Conservation (phyloP, 2,113 vertebrate genomes). For the Entelurus aequoreus region DNA sequence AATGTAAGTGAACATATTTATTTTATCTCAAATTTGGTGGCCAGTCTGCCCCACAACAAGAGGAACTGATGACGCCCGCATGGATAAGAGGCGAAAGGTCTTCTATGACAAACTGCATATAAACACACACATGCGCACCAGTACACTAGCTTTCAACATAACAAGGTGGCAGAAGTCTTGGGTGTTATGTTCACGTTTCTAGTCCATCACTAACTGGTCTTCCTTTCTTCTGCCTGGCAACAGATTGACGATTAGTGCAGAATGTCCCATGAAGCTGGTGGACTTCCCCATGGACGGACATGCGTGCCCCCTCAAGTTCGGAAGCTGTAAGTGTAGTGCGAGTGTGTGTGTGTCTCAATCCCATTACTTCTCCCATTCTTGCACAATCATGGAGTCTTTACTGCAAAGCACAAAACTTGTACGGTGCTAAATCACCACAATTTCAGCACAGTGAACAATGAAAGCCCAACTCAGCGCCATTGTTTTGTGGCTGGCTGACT, state of each 20-base stretch:
- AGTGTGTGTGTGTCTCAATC: constrained; percentile 2
- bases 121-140: too few species aligned
- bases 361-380: constrained; percentile 1
- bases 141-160: too few species aligned
- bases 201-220: background rate
- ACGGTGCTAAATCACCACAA: constrained; percentile 39
- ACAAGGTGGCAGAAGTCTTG: too few species aligned
- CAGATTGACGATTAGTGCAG: constrained; percentile 95
- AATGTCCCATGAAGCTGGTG: constrained; percentile 97
- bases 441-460: constrained; percentile 53
- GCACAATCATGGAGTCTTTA: constrained; percentile 13
- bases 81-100: too few species aligned
- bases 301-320: constrained; percentile 97
- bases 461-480: constrained; percentile 56
- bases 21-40: too few species aligned
- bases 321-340: constrained; percentile 86
- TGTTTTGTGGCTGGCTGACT: constrained; percentile 30
- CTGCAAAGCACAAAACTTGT: constrained; percentile 20
- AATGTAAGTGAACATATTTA: too few species aligned
- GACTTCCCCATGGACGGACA: constrained; percentile 99
- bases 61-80: too few species aligned
- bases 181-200: too few species aligned
- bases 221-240: constrained; percentile 33
- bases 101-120: too few species aligned
- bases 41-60: too few species aligned